Conservation (phyloP, 1,140 invertebrate species). For the Trinorchestia longiramus region DNA sequence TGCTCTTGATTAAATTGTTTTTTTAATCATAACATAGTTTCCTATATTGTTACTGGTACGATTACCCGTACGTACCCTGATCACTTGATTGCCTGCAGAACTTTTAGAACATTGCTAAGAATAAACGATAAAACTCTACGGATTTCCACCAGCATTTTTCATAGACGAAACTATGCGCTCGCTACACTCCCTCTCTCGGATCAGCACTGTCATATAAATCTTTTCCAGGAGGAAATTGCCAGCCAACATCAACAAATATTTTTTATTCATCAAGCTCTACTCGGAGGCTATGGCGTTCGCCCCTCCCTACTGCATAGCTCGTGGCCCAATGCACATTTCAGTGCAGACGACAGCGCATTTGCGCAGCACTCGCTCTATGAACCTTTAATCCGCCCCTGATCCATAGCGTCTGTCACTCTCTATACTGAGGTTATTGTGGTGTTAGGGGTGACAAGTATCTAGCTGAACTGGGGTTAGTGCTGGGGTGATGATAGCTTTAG, state of each 20-base stretch:
- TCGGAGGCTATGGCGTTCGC: background rate
- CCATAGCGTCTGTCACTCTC: background rate
- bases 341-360: background rate
- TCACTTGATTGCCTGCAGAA: background rate
- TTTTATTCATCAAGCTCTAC: background rate
- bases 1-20: too few relatives aligned
- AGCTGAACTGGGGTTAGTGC: too few relatives aligned
- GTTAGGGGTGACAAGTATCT: too few relatives aligned
- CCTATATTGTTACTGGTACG: background rate
- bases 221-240: background rate
- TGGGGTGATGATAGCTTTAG: too few relatives aligned
- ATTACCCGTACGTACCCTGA: background rate
- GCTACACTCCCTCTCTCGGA: background rate
- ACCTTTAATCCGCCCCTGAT: background rate
- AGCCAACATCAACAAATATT: background rate
- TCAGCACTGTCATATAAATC: background rate
- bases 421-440: background rate
- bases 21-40: background rate
- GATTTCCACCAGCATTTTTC: background rate
- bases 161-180: background rate
- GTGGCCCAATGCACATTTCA: background rate
- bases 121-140: background rate
- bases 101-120: background rate
- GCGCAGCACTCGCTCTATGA: background rate
- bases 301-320: background rate